A percentile compares a stretch with the other conserved stretches of the same genome.
Conservation (phyloP, 2,113 vertebrate species). For the Cricetomys ansorgei region DNA sequence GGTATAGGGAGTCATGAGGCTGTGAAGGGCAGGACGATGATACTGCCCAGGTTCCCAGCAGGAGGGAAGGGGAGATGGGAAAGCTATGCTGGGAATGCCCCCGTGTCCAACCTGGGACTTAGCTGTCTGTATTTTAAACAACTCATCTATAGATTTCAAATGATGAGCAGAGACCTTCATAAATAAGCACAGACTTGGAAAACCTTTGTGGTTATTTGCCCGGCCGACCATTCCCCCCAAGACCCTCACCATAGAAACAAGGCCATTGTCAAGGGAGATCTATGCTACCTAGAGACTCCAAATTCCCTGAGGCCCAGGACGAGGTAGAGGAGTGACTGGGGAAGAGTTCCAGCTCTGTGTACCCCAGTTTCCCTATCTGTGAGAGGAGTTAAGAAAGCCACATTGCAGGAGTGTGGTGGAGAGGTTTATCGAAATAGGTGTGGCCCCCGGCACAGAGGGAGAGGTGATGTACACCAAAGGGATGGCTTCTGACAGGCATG, state of each 20-base stretch:
- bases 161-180: not conserved
- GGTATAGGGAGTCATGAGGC: not conserved
- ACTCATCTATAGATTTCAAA: not conserved
- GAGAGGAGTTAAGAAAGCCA: not conserved
- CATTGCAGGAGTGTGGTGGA: not conserved
- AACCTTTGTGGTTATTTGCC: not conserved
- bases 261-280: not conserved
- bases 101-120: not conserved
- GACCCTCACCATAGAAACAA: not conserved
- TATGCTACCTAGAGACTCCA: not conserved
- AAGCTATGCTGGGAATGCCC: fast-evolving
- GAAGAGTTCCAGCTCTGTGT: not conserved
- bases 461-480: not conserved
- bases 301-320: not conserved
- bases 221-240: not conserved
- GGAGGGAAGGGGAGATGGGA: not conserved
- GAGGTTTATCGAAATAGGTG: not conserved
- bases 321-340: not conserved
- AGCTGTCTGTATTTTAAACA: not conserved
- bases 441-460: not conserved
- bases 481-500: not conserved
- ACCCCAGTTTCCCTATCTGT: not conserved
- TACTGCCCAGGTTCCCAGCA: not conserved
- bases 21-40: not conserved
- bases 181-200: not conserved